Conservation (phyloP, 2,888 invertebrate species). For the Tribolium freemani region DNA sequence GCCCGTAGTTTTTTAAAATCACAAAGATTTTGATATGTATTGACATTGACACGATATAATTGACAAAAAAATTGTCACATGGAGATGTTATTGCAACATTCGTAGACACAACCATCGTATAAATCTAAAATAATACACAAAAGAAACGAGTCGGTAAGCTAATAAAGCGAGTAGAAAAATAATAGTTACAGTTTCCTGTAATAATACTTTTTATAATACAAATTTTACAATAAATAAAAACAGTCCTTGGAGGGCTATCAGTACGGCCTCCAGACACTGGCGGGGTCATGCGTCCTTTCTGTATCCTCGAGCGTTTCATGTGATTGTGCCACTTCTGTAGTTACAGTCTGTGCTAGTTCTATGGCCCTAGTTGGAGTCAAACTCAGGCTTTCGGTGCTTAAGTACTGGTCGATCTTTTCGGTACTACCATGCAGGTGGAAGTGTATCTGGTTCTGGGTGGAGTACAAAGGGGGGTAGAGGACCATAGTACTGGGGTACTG, state of each 20-base stretch:
- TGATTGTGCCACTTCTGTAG: slow-evolving; percentile 71
- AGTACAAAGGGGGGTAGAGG: slow-evolving; percentile 83
- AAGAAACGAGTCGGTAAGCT: not conserved
- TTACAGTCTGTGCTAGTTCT: slow-evolving; percentile 66
- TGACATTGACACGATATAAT: slow-evolving; percentile 27
- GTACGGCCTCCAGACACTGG: slow-evolving; percentile 84
- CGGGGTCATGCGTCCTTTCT: slow-evolving; percentile 66
- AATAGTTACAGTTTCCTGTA: slow-evolving; percentile 29
- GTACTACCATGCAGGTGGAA: slow-evolving; percentile 79
- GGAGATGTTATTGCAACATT: slow-evolving; percentile 3
- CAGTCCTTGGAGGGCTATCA: slow-evolving; percentile 56
- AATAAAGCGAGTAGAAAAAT: slow-evolving; percentile 45
- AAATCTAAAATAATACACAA: slow-evolving; percentile 16
- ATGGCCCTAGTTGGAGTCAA: slow-evolving; percentile 74
- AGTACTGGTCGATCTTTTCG: slow-evolving; percentile 77
- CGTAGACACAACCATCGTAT: slow-evolving; percentile 11
- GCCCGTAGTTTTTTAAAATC: slow-evolving; percentile 43
- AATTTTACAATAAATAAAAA: slow-evolving; percentile 35
- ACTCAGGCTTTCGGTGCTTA: slow-evolving; percentile 61
- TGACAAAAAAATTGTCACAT: slow-evolving; percentile 19
- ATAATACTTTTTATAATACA: slow-evolving; percentile 30
- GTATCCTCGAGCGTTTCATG: slow-evolving; percentile 60
- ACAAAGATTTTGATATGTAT: slow-evolving; percentile 55
- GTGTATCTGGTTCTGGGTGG: slow-evolving; percentile 89
- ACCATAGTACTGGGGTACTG: slow-evolving; percentile 79